Evolutionary conservation across 2,888 invertebrate genomes (phyloP), one percentile per base, ranked within the genome.

Genomic region (Eristalis pertinax): DNA sequence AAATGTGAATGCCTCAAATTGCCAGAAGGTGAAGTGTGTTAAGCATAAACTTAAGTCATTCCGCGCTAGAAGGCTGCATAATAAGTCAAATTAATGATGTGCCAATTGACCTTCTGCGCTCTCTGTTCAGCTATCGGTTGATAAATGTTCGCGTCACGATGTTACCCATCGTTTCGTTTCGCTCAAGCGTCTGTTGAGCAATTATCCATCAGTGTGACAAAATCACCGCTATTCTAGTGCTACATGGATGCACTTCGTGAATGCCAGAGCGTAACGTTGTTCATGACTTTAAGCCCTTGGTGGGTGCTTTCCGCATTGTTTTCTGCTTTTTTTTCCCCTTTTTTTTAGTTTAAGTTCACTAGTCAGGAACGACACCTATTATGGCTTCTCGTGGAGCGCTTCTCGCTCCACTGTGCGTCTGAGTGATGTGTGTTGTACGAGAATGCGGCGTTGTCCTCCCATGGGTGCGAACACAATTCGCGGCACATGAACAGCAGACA

Each of bases 211-310:
- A 8, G 38, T 38, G 38, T 13, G 38, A 38, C 38, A 38, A 38
- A 38, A 38, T 38, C 38, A 38, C 11, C 13, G 38, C 38, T 38
- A 38, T 38, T 38, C 50, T 19, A 19, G 50, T 50, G 50, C n/a
- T 19, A 19, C 19, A 19, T 19, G 50, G 75, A 67, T 67, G 65
- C 29, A 60, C 58, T 29, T 67, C 58, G 65, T 29, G 67, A 13
- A 67, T 19, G 19, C 26, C 41, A 26, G 26, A 67, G 11, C 29
- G 56, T 32, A 67, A 32, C 24, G 1, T 26, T 26, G 24, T 13
- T 24, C 58, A 13, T 13, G 19, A 41, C 41, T 58, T 56, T 11
- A 65, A 26, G 50, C 19, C 50, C 50, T n/a, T 19, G 19, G n/a
- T 19, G 50, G 8, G 50, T 50, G 19, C 50, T 19, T 19, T 50